Evolutionary conservation across 2,888 invertebrate species (phyloP).

Genomic region (Acanthosepion lycidas): DNA sequence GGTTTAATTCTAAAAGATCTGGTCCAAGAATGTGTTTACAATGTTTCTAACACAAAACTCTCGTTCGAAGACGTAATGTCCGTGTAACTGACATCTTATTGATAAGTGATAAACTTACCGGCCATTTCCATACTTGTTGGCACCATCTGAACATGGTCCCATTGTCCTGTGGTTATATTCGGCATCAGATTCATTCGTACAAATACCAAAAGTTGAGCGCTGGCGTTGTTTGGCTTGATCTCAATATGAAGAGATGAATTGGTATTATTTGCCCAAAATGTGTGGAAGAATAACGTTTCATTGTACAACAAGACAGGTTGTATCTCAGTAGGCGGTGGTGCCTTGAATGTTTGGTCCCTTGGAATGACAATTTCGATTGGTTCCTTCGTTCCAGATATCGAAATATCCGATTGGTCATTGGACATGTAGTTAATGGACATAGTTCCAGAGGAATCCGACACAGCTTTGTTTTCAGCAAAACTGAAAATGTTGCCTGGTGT

Average conservation of each 20-base stretch:
- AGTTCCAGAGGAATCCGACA: slow-evolving; percentile 49
- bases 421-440: slow-evolving; percentile 52
- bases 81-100: too few species aligned
- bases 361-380: slow-evolving; percentile 63
- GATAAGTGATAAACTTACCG: neutral
- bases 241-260: slow-evolving; percentile 52
- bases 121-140: slow-evolving; percentile 38
- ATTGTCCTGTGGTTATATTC: slow-evolving; percentile 51
- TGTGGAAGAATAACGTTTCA: slow-evolving; percentile 51
- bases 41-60: too few species aligned
- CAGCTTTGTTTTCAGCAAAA: slow-evolving; percentile 49
- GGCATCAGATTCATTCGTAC: slow-evolving; percentile 54
- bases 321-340: slow-evolving; percentile 48
- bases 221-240: slow-evolving; percentile 52
- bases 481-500: slow-evolving; percentile 53
- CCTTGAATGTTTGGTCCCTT: slow-evolving; percentile 51
- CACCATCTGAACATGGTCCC: slow-evolving; percentile 51
- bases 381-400: slow-evolving; percentile 48
- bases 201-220: slow-evolving; percentile 57
- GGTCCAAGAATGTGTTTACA: too few species aligned
- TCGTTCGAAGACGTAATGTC: too few species aligned
- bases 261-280: slow-evolving; percentile 48
- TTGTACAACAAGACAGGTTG: slow-evolving; percentile 38
- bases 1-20: too few species aligned
- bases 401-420: slow-evolving; percentile 51